Percentiles rank a stretch among this genome's conserved stretches.
Conservation (phyloP, 2,797 vertebrate genomes). For the Gorsachius magnificus region DNA sequence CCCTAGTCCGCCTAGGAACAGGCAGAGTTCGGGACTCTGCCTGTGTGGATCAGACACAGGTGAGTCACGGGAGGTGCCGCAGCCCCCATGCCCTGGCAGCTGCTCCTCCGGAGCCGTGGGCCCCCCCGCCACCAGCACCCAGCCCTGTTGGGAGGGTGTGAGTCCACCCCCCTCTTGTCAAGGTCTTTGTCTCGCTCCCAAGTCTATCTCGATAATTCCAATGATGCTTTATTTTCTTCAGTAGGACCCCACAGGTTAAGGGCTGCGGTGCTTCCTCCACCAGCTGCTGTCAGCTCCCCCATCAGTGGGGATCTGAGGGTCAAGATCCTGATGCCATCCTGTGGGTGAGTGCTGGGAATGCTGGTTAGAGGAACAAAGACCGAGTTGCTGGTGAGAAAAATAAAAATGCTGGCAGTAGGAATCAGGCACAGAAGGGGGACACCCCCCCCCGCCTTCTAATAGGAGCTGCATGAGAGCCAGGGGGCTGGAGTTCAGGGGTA, state of each 20-base stretch:
- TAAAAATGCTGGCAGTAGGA: not conserved
- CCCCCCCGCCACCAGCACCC: not conserved
- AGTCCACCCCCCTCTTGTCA: not conserved
- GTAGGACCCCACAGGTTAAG: not conserved
- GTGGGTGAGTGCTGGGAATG: slow-evolving; percentile 58
- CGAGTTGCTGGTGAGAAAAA: not conserved
- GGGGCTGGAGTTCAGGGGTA: not conserved
- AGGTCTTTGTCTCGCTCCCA: not conserved
- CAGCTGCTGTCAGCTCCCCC: not conserved
- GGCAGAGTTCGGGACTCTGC: not conserved
- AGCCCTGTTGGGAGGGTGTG: fast-evolving
- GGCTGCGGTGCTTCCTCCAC: not conserved
- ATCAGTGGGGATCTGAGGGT: not conserved
- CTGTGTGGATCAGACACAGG: not conserved
- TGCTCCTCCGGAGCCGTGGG: not conserved
- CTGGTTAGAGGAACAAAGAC: not conserved
- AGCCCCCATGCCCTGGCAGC: not conserved
- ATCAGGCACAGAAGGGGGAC: not conserved
- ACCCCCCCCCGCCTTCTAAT: not conserved
- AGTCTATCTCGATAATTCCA: not conserved
- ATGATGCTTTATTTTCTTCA: not conserved
- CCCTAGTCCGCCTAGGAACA: not conserved
- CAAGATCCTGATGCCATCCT: slow-evolving; percentile 57
- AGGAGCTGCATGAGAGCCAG: not conserved
- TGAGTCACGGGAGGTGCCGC: not conserved